Evolutionary conservation across 2,888 invertebrate species (phyloP).

Genomic region (Coremacera marginata): DNA sequence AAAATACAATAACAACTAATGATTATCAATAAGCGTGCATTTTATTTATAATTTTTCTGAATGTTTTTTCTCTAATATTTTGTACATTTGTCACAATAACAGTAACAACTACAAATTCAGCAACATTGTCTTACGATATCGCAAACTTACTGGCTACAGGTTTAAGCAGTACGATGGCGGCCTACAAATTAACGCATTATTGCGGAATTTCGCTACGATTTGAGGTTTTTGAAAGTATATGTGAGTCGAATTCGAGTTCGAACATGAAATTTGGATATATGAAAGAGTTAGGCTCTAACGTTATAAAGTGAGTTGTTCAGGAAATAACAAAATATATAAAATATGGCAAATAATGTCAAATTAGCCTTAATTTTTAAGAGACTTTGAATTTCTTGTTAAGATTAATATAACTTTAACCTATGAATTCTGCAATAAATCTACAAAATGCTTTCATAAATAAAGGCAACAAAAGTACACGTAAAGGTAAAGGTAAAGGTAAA

Average conservation of each 20-base stretch:
- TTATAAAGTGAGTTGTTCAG: too few species aligned
- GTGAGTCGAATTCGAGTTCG: not conserved
- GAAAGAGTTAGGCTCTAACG: not conserved
- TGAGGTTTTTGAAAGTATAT: not conserved
- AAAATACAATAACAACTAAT: not conserved
- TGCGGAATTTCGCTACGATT: slow-evolving; percentile 1
- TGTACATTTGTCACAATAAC: not conserved
- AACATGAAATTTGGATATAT: not conserved
- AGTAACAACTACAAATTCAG: not conserved
- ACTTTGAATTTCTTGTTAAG: too few species aligned
- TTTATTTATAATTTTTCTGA: not conserved
- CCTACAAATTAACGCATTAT: slow-evolving; percentile 5
- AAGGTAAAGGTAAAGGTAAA: too few species aligned
- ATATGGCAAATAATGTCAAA: too few species aligned
- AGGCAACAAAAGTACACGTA: too few species aligned
- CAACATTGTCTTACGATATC: not conserved
- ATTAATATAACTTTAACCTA: too few species aligned
- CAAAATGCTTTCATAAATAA: too few species aligned
- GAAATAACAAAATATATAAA: too few species aligned
- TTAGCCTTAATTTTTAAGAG: too few species aligned
- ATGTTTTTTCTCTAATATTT: not conserved
- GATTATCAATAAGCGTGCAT: not conserved
- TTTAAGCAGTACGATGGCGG: not conserved
- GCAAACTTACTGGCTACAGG: not conserved
- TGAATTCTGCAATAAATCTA: too few species aligned